phyloP scores from a whole-genome alignment of 2,797 vertebrate genomes.

The Crypturellus tataupa region DNA sequence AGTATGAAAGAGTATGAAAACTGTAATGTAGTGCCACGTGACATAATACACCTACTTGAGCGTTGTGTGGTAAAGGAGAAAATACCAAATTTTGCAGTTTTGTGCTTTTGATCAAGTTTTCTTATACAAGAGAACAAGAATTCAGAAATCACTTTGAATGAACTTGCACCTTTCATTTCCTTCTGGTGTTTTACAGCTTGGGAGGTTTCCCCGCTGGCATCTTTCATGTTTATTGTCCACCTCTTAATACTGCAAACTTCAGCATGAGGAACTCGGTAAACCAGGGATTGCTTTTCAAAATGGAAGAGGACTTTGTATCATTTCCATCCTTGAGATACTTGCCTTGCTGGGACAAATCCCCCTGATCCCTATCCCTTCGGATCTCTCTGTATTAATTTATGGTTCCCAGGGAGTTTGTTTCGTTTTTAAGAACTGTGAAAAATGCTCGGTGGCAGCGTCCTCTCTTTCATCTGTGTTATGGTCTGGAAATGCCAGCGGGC shows the following conservation, averaged over 20 bases:
- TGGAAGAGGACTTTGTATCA: neutral
- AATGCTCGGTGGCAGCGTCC: neutral
- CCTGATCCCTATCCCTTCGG: neutral
- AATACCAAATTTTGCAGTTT: neutral
- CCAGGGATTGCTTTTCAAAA: neutral
- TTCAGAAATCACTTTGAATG: neutral
- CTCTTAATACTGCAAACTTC: neutral
- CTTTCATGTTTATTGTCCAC: neutral
- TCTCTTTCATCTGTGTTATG: neutral
- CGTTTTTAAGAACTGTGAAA: neutral
- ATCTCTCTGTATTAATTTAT: neutral
- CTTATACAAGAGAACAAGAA: neutral
- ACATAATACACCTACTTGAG: neutral
- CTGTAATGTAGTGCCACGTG: neutral
- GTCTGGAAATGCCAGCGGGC: neutral
- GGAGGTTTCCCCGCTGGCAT: neutral
- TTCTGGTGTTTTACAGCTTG: neutral
- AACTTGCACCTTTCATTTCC: neutral
- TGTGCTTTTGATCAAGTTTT: neutral
- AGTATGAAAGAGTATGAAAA: neutral
- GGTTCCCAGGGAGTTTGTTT: neutral
- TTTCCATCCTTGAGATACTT: rapidly evolving
- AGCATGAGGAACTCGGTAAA: rapidly evolving
- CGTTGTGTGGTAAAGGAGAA: neutral
- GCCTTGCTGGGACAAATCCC: rapidly evolving